Base-by-base conservation (phyloP, 2,113 vertebrate genomes). In the Danionella cerebrum region DNA sequence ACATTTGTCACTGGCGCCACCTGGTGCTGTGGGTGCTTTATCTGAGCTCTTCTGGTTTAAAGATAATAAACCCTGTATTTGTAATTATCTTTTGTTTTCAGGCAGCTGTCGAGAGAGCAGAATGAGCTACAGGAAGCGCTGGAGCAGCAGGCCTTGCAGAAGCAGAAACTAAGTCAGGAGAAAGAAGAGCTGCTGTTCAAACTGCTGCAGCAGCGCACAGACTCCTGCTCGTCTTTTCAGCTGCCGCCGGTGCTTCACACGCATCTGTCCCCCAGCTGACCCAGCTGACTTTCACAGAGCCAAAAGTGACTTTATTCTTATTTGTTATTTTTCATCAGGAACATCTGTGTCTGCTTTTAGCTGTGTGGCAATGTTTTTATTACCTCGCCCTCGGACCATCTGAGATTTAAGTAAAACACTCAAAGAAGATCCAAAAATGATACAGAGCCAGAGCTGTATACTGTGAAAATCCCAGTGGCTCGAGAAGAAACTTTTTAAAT, bases 121-220 rank as follows among this genome's bases (percentile, higher is more conserved):
- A 78, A 85, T 67, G 77, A 82, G 0, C 62, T 90, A 31, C 92
- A 87, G 1, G 84, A 79, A 70, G 83, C 86, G 0, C 83, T 95
- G 76, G 90, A 94, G 76, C 92, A 93, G 78, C 93, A 94, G 83
- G 13, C 67, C 0, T 76, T 87, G 7, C 60, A 83, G 6, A 82
- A 81, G 51, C 89, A 86, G 27, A 89, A 82, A 60, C 85, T 90
- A 33, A 79, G 66, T 57, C 91, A 84, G 6, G 93, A 98, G 71
- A 97, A 95, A 65, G 93, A 98, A 64, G 89, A 97, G 82, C 85
- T 95, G 71, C 76, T 96, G 52, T 94, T 92, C 80, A 89, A 90
- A 0, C 79, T 94, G 73, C 77, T 91, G 0, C 88, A 87, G 1
- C 22, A 87, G 1, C 22, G 10, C 12, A 51, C 83, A 0, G 89